These are phyloP conservation scores for Euwallacea fornicatus DNA, from an alignment of 1,140 invertebrate genomes.

Conservation along the genomic window DNA sequence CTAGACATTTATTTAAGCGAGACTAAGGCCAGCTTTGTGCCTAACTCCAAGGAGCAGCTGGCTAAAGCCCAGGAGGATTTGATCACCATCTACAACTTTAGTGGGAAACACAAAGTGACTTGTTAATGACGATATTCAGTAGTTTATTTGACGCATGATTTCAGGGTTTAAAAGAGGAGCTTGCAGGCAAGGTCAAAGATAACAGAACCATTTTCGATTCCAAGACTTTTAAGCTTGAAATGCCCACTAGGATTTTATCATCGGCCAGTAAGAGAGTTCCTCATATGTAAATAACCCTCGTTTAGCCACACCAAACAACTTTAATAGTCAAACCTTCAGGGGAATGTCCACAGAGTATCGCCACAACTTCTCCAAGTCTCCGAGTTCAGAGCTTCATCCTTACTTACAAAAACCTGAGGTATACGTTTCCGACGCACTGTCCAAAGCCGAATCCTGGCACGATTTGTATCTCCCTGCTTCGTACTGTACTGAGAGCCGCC, in stretches of 20 bases:
- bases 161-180: slow-evolving; percentile 21
- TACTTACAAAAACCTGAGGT: slow-evolving; percentile 41
- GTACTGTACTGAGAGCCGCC: slow-evolving; percentile 53
- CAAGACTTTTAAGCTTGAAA: slow-evolving; percentile 21
- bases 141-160: background rate
- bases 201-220: slow-evolving; percentile 26
- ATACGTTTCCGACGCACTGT: slow-evolving; percentile 39
- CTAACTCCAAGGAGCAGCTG: slow-evolving; percentile 43
- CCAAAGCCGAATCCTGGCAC: slow-evolving; percentile 46
- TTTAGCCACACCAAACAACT: background rate
- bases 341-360: slow-evolving; percentile 45
- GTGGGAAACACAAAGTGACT: slow-evolving; percentile 5
- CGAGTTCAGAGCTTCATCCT: slow-evolving; percentile 42
- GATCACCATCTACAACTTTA: slow-evolving; percentile 48
- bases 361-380: slow-evolving; percentile 43
- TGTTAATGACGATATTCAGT: background rate
- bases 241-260: slow-evolving; percentile 31
- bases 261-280: slow-evolving; percentile 37
- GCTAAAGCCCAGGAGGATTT: slow-evolving; percentile 48
- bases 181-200: slow-evolving; percentile 14
- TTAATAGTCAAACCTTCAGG: slow-evolving; percentile 35
- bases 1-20: slow-evolving; percentile 52
- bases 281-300: slow-evolving; percentile 37
- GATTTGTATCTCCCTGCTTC: slow-evolving; percentile 48
- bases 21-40: slow-evolving; percentile 44